A percentile compares a stretch with the other conserved stretches of the same genome.
phyloP scores from a whole-genome alignment of 2,888 invertebrate species.

The Eudemis profundana region DNA sequence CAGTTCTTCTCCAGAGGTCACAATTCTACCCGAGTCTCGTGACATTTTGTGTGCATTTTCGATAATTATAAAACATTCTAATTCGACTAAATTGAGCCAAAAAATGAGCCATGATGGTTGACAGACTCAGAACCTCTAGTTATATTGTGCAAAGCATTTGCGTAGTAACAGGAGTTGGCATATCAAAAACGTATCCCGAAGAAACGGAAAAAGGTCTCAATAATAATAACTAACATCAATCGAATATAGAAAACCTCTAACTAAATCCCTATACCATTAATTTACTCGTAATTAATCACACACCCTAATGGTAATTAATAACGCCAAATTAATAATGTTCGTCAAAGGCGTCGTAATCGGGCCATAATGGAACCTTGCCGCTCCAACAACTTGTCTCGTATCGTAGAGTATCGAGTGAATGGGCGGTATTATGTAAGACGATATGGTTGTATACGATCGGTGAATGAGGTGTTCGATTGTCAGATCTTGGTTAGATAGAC shows the following conservation, averaged over 20 bases:
- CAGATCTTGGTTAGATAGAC: not conserved
- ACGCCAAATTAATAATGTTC: conserved; percentile 26
- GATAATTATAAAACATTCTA: too few species aligned
- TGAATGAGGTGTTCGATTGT: conserved; percentile 12
- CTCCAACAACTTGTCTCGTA: conserved; percentile 17
- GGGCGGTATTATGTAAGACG: conserved; percentile 1
- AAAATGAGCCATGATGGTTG: too few species aligned
- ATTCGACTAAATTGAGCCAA: too few species aligned
- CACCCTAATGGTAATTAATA: conserved; percentile 24
- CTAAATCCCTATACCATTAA: not conserved
- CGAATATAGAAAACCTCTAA: not conserved
- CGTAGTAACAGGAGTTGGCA: too few species aligned
- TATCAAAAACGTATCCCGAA: too few species aligned
- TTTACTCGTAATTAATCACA: conserved; percentile 28
- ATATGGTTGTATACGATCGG: conserved; percentile 6
- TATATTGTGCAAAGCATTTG: too few species aligned
- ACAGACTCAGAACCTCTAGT: too few species aligned
- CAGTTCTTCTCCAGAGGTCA: too few species aligned
- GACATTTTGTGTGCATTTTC: too few species aligned
- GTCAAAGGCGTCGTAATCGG: conserved; percentile 19
- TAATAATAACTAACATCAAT: too few species aligned
- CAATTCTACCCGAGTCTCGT: too few species aligned
- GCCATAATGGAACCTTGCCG: conserved; percentile 23
- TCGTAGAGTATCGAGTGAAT: conserved; percentile 13
- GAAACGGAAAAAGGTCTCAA: too few species aligned